phyloP scores from a whole-genome alignment of 1,140 invertebrate genomes.

The Chlorops oryzae region DNA sequence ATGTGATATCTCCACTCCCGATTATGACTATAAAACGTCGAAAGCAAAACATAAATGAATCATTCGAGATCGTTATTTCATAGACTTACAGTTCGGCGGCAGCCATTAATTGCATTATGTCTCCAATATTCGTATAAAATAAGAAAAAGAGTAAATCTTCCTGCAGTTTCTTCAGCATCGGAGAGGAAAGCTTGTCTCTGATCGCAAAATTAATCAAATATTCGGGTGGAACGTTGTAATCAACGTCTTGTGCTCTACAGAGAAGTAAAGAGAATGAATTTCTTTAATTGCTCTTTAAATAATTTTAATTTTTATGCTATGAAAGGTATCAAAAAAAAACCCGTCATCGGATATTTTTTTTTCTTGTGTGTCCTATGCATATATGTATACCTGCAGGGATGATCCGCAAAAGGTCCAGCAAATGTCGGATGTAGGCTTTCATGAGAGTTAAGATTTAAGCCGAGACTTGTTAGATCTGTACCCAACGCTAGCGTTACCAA shows the following conservation, averaged over 20 bases:
- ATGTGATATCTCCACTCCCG: slow-evolving; percentile 99
- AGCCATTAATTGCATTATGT: slow-evolving; percentile 93
- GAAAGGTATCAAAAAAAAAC: slow-evolving; percentile 1
- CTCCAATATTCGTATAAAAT: slow-evolving; percentile 98
- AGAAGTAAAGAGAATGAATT: slow-evolving; percentile 4
- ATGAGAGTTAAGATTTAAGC: slow-evolving; percentile 94
- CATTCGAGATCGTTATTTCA: background rate
- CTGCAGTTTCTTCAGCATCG: slow-evolving; percentile 94
- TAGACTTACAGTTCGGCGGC: slow-evolving; percentile 91
- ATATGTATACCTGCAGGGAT: slow-evolving; percentile 67
- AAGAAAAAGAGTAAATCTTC: slow-evolving; percentile 99
- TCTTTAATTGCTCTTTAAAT: background rate
- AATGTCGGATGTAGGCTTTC: slow-evolving; percentile 96
- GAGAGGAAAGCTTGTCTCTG: slow-evolving; percentile 87
- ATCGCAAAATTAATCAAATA: slow-evolving; percentile 93
- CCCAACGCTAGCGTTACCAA: slow-evolving; percentile 91
- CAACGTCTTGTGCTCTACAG: slow-evolving; percentile 90
- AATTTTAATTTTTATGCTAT: background rate
- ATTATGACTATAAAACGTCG: slow-evolving; percentile 71
- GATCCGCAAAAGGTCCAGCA: slow-evolving; percentile 96
- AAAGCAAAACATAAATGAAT: slow-evolving; percentile 8
- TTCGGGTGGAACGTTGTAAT: slow-evolving; percentile 97
- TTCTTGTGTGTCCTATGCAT: background rate
- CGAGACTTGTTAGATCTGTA: slow-evolving; percentile 93
- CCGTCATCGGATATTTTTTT: background rate